Conservation (phyloP, 2,888 invertebrate species). For the Actias luna region DNA sequence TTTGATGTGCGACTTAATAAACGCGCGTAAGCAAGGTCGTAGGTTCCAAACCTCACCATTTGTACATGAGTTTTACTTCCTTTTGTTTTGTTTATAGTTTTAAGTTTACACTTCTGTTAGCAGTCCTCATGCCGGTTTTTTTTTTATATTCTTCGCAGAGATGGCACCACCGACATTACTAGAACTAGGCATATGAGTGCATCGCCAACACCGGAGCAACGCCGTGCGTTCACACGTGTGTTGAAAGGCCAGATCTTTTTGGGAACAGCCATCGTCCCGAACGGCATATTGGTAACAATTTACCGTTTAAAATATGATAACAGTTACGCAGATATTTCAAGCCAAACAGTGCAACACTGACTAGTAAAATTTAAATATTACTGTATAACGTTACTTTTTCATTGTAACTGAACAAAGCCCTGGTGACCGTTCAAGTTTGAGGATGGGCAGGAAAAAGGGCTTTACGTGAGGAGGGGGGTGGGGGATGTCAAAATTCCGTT, state of each 20-base stretch:
- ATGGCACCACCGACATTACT: constrained; percentile 96
- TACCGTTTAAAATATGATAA: neutral
- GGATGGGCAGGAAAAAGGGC: too few species aligned
- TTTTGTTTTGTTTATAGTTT: too few species aligned
- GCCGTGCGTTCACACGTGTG: constrained; percentile 91
- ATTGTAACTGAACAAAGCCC: neutral
- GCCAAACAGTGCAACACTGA: too few species aligned
- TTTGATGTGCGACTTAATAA: too few species aligned
- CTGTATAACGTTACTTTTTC: neutral
- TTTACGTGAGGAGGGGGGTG: too few species aligned
- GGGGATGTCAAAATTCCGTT: too few species aligned
- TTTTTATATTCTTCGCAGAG: constrained; percentile 55
- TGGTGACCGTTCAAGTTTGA: too few species aligned
- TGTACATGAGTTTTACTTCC: too few species aligned
- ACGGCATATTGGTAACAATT: constrained; percentile 75
- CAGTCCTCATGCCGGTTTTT: neutral
- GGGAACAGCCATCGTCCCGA: constrained; percentile 87
- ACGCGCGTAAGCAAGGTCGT: too few species aligned
- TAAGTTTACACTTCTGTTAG: neutral
- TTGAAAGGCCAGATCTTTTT: constrained; percentile 92
- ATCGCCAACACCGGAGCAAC: constrained; percentile 86
- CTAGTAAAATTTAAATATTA: too few species aligned
- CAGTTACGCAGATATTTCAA: neutral
- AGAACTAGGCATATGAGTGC: constrained; percentile 91
- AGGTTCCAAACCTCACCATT: too few species aligned